A percentile compares a stretch with the other conserved stretches of the same genome.
Evolutionary conservation across 2,797 vertebrate species (phyloP).

Genomic region (Siniperca scherzeri): DNA sequence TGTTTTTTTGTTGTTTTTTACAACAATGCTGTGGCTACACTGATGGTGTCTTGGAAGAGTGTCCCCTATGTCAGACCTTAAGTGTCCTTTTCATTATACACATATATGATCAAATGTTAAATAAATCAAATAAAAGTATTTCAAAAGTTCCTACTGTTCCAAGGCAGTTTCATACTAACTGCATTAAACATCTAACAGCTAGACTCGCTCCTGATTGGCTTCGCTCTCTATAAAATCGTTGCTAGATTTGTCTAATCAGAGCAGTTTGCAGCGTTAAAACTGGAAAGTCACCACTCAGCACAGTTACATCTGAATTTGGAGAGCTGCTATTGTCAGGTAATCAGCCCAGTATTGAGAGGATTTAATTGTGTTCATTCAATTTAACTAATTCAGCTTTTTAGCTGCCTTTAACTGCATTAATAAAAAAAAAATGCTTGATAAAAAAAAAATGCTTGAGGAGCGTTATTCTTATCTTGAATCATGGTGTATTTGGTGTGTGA

Average conservation of each 20-base stretch:
- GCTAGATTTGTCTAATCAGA: background rate
- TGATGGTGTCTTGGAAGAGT: background rate
- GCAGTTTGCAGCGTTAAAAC: background rate
- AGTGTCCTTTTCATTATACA: background rate
- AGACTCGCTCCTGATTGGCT: background rate
- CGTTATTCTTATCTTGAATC: conserved; percentile 2
- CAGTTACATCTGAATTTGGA: background rate
- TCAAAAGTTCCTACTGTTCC: background rate
- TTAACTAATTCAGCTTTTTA: background rate
- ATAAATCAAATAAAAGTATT: background rate
- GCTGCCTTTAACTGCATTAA: background rate
- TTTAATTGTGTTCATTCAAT: no score
- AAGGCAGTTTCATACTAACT: background rate
- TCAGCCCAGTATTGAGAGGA: no score
- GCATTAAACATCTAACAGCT: background rate
- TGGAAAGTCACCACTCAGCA: background rate
- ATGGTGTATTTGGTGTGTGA: background rate
- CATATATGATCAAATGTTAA: background rate
- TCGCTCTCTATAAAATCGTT: background rate
- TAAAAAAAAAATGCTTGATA: background rate
- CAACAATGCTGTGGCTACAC: background rate
- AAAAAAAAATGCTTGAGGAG: background rate
- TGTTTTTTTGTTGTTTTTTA: background rate
- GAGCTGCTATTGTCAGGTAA: background rate
- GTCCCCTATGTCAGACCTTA: background rate